These are phyloP conservation scores for Gnathonemus longibarbis DNA, from an alignment of 2,113 vertebrate species.

Conservation along the genomic window DNA sequence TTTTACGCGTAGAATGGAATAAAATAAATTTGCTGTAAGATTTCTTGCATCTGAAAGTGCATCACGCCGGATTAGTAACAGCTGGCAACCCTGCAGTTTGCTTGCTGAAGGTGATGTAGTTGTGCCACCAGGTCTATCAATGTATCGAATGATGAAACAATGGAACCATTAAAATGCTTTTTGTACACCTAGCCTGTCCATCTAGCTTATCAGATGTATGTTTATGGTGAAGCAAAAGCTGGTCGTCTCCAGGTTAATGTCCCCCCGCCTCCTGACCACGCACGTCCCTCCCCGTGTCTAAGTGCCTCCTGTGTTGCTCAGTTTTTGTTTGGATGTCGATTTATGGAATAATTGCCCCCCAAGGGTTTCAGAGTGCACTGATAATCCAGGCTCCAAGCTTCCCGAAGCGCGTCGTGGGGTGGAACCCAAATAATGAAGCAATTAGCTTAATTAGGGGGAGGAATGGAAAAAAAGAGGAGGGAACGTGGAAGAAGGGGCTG, in stretches of 20 bases:
- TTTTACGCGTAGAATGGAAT: background rate
- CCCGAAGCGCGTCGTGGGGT: slow-evolving; percentile 52
- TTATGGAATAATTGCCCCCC: slow-evolving; percentile 61
- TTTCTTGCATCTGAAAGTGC: background rate
- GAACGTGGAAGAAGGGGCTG: background rate
- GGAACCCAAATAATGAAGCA: slow-evolving; percentile 62
- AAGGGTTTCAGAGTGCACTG: slow-evolving; percentile 57
- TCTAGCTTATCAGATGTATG: background rate
- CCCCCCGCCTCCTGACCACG: background rate
- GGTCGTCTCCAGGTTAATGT: background rate
- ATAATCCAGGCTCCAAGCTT: slow-evolving; percentile 58
- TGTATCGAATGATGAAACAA: background rate
- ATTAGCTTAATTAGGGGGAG: slow-evolving; percentile 57
- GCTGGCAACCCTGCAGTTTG: background rate
- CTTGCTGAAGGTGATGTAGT: background rate
- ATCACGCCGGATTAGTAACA: background rate
- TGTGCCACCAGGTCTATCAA: background rate
- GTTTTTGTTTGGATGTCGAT: slow-evolving; percentile 65
- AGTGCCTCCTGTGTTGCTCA: slow-evolving; percentile 24
- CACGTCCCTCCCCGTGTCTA: slow-evolving; percentile 27
- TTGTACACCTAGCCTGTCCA: background rate
- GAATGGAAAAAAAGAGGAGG: slow-evolving; percentile 36
- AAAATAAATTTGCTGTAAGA: background rate
- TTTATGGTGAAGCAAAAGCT: background rate
- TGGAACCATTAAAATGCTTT: background rate